Conservation (phyloP, 2,888 invertebrate genomes). For the Callyntrura sp. region DNA sequence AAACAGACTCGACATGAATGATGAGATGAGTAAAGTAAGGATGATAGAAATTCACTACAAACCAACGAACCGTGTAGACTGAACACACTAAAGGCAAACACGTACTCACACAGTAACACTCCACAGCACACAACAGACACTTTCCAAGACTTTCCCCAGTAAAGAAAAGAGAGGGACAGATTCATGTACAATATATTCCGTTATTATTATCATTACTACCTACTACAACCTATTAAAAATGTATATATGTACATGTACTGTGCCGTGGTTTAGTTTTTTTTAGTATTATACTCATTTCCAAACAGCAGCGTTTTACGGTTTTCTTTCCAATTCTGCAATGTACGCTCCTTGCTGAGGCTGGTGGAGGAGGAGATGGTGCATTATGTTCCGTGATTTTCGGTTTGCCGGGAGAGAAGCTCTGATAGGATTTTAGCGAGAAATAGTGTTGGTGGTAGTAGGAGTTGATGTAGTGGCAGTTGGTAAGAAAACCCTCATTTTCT, state of each 20-base stretch:
- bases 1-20: slow-evolving; percentile 2
- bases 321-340: slow-evolving; percentile 15
- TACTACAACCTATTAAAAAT: neutral
- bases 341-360: neutral
- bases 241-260: neutral
- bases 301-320: neutral
- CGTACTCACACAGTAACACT: too few species aligned
- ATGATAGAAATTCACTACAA: slow-evolving; percentile 6
- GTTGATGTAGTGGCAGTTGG: neutral
- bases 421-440: neutral
- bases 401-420: slow-evolving; percentile 57
- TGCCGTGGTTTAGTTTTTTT: neutral
- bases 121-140: neutral
- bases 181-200: neutral
- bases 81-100: neutral
- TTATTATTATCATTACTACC: slow-evolving; percentile 1
- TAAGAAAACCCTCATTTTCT: neutral
- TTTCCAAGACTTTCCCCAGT: neutral
- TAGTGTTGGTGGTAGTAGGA: too few species aligned
- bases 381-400: slow-evolving; percentile 50
- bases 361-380: slow-evolving; percentile 49
- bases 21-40: neutral
- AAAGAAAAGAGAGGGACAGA: neutral
- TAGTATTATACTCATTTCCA: neutral
- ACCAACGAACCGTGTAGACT: slow-evolving; percentile 25